phyloP scores from a whole-genome alignment of 2,888 invertebrate genomes.

The Tetragonisca angustula region DNA sequence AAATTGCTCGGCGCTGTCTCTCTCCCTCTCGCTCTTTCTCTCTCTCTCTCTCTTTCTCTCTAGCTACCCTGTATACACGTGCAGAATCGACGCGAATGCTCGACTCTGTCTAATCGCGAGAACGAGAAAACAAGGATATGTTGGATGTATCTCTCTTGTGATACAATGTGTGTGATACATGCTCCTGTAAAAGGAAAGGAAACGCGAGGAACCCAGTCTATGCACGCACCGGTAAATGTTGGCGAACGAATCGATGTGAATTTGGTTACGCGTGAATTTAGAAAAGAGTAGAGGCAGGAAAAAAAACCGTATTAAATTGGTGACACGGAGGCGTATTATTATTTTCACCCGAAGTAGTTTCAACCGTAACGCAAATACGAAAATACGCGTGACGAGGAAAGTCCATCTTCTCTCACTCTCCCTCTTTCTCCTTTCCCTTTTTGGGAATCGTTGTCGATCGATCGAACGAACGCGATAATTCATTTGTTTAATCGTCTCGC shows the following conservation, averaged over 20 bases:
- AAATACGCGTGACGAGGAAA: slow-evolving; percentile 27
- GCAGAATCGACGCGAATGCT: slow-evolving; percentile 39
- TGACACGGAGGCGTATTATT: slow-evolving; percentile 21
- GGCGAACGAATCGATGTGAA: slow-evolving; percentile 25
- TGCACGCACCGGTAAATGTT: slow-evolving; percentile 55
- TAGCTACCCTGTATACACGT: slow-evolving; percentile 66
- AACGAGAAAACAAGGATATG: slow-evolving; percentile 61
- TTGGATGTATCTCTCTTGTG: slow-evolving; percentile 64
- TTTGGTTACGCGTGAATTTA: slow-evolving; percentile 10
- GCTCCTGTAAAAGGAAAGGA: slow-evolving; percentile 27
- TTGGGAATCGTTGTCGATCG: slow-evolving; percentile 21
- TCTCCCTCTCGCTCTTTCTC: slow-evolving; percentile 50
- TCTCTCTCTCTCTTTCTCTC: slow-evolving; percentile 49
- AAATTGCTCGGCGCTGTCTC: slow-evolving; percentile 51
- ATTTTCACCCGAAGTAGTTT: background rate
- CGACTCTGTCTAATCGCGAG: slow-evolving; percentile 43
- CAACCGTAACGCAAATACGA: background rate
- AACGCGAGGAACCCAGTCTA: slow-evolving; percentile 42
- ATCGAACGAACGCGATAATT: slow-evolving; percentile 10
- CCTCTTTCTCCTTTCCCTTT: too few relatives aligned
- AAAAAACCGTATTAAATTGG: slow-evolving; percentile 14
- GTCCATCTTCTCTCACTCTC: background rate
- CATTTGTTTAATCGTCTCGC: slow-evolving; percentile 14
- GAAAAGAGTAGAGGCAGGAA: background rate
- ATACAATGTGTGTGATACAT: slow-evolving; percentile 62